Evolutionary conservation across 2,797 vertebrate species (phyloP), one percentile per base, ranked within the genome.

Genomic region (Semaprochilodus insignis): DNA sequence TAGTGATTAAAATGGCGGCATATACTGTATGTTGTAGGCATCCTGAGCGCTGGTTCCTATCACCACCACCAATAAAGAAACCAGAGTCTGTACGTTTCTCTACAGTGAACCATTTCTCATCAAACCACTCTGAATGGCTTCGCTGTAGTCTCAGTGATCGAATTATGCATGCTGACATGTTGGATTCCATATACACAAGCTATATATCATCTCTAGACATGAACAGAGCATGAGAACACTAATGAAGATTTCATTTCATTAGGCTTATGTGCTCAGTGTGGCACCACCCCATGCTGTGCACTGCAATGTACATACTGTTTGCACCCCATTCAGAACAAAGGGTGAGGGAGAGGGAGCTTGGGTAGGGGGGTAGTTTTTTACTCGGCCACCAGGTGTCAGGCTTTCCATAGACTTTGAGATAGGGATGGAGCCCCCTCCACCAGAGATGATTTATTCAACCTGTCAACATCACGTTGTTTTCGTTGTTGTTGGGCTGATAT

Each of bases 341-440:
- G 52, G 62, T 16, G 0, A 8, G 65, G 31, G 65, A 8, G 17
- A 34, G 16, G 34, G 31, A 19, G 16, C 2, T 17, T 17, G 1
- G 34, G 17, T 6, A 21, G 19, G 36, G 17, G 74, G 74, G 36
- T 65, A 54, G 17, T 51, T 81, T 73, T 19, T 27, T 10, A 36
- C 60, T 60, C 48, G 17, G 74, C 90, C 93, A 93, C 89, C 85
- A 93, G 93, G 40, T 90, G 92, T 88, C 91, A 89, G 86, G 36
- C 88, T 90, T 89, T 89, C 83, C 81, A 86, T 62, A 85, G 69
- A 66, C 44, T 88, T 88, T 82, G 57, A 57, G 71, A 78, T 23
- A n/a, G 31, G 54, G 16, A 81, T 13, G 25, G n/a, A 55, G 51
- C 11, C 54, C n/a, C n/a, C 6, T 75, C 51, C 44, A 27, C 21